Base-by-base conservation (phyloP, 1,140 invertebrate genomes). In the Drosophila pandora region DNA sequence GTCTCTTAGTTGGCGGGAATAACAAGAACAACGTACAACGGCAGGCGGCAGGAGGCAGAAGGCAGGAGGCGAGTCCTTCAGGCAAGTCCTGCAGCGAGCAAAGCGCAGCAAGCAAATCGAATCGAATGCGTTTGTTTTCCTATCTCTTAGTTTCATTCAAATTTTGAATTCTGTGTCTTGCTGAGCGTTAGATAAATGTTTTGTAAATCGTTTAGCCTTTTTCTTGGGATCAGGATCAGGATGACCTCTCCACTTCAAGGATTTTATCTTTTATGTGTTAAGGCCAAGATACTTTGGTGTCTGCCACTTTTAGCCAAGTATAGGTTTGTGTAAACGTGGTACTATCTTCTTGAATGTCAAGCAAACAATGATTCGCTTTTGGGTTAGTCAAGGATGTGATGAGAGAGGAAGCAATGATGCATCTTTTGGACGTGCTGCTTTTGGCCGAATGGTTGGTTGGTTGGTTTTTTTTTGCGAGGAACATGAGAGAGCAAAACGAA, bases 401-500 rank as follows among this genome's bases (percentile, higher is more conserved):
- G 34, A 69, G 53, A 8, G 47, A 56, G 63, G 41, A 70, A 70
- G 67, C 67, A 21, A 25, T 49, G 43, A 25, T 49, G 43, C 57
- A 13, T 53, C 39, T 81, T 77, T 59, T 45, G 48, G 32, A 47
- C 82, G 77, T 85, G 77, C 81, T 81, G 64, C 78, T 62, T 75
- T 75, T 87, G 59, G 60, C 71, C 80, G 72, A 79, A 69, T 69
- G 50, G 30, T 65, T 54, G 37, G 41, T 47, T 43, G 7, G 13
- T 58, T n/a, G n/a, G n/a, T n/a, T n/a, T n/a, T n/a, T 58, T 48
- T 57, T 23, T 48, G 34, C 69, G 49, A 43, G 34, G 45, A 93
- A 93, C 91, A 92, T 85, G 92, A 92, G 90, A 92, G 93, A 93
- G 93, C 93, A 93, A 91, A 92, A 90, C 87, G 88, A 90, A 88